Conservation (phyloP, 2,113 vertebrate species). For the Drymodes brunneopygia region DNA sequence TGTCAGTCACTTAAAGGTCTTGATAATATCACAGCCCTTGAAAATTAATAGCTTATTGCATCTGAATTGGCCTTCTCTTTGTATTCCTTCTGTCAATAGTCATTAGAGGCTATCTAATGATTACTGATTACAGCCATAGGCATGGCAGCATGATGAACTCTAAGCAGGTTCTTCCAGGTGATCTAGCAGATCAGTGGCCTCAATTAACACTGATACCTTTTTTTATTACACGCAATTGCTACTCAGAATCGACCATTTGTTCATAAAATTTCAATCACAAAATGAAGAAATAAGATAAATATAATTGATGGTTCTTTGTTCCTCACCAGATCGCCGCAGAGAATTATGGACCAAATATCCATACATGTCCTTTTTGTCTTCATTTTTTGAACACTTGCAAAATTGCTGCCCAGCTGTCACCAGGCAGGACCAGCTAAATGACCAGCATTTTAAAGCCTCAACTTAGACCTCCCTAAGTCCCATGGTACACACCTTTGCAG, state of each 20-base stretch:
- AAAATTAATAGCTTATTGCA: not conserved
- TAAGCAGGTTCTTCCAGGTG: not conserved
- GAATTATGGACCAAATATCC: not conserved
- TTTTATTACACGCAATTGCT: not conserved
- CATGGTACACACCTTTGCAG: not conserved
- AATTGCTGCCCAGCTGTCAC: not conserved
- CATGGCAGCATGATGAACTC: not conserved
- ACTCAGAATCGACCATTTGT: not conserved
- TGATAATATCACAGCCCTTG: not conserved
- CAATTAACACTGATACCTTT: not conserved
- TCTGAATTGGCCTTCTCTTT: not conserved
- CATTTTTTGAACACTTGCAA: not conserved
- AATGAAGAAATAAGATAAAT: not conserved
- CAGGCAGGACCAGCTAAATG: not conserved
- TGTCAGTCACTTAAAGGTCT: not conserved
- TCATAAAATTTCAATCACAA: not conserved
- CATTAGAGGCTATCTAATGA: not conserved
- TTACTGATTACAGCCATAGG: not conserved
- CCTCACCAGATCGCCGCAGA: fast-evolving
- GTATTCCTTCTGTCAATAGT: not conserved
- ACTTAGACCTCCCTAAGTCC: not conserved
- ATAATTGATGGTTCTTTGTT: not conserved
- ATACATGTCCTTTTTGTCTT: not conserved
- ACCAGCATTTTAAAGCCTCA: not conserved
- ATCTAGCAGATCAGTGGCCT: not conserved